Evolutionary conservation across 2,113 vertebrate species (phyloP).

Genomic region (Zonotrichia leucophrys): DNA sequence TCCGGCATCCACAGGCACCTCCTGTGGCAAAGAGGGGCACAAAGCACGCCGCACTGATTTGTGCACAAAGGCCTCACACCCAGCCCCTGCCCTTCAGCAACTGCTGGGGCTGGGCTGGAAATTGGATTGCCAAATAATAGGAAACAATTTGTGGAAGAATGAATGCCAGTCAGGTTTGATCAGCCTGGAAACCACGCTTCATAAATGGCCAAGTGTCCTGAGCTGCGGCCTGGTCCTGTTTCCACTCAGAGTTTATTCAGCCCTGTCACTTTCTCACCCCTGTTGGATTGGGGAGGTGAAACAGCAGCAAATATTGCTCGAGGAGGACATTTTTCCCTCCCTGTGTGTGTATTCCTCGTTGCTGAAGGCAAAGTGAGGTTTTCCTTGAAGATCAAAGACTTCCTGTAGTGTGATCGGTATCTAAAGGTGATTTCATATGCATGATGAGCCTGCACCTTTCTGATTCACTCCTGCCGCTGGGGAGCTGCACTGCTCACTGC

Average conservation of each 20-base stretch:
- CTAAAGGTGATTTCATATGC: neutral
- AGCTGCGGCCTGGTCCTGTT: neutral
- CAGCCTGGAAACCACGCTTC: neutral
- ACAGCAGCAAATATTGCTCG: neutral
- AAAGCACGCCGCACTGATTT: neutral
- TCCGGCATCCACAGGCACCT: neutral
- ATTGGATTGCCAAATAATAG: neutral
- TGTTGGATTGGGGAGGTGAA: neutral
- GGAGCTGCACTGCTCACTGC: neutral
- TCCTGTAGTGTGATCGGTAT: neutral
- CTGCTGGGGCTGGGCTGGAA: neutral
- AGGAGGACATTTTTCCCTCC: neutral
- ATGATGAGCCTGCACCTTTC: neutral
- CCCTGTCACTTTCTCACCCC: neutral
- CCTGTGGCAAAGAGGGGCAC: neutral
- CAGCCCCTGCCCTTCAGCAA: neutral
- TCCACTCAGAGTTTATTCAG: neutral
- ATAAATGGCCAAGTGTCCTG: neutral
- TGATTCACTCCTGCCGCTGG: neutral
- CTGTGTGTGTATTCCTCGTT: neutral
- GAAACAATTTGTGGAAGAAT: neutral
- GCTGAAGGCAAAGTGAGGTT: neutral
- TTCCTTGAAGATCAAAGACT: constrained; percentile 27
- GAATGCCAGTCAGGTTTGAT: neutral
- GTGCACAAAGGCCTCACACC: neutral